Evolutionary conservation across 1,140 invertebrate genomes (phyloP).

Genomic region (Drosophila yakuba): DNA sequence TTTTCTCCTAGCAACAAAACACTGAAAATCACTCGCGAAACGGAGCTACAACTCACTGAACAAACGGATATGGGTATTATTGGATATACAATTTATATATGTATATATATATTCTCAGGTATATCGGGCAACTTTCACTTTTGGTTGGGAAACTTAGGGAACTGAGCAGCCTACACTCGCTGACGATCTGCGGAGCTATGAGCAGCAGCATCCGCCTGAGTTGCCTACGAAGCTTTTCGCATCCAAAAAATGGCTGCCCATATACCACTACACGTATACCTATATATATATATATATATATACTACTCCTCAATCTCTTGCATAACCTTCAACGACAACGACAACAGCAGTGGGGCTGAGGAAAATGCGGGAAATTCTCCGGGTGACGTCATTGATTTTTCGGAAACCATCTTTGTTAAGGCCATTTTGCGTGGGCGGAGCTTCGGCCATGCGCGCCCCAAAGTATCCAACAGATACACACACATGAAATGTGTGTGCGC

Average conservation of each 20-base stretch:
- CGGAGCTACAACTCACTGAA: conserved; percentile 36
- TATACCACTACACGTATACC: not conserved
- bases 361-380: conserved; percentile 28
- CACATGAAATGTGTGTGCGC: conserved; percentile 35
- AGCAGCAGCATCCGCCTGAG: conserved; percentile 59
- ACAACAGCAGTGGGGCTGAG: conserved; percentile 6
- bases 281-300: not conserved
- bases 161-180: conserved; percentile 83
- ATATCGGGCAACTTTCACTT: conserved; percentile 7
- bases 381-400: conserved; percentile 70
- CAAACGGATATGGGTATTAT: conserved; percentile 4
- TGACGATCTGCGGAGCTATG: conserved; percentile 84
- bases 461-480: conserved; percentile 69
- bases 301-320: conserved; percentile 40
- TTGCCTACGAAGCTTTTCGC: conserved; percentile 77
- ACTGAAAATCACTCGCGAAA: conserved; percentile 25
- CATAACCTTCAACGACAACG: conserved; percentile 70
- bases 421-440: conserved; percentile 63
- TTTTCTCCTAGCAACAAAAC: conserved; percentile 23
- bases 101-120: not conserved
- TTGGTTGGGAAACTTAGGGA: conserved; percentile 15
- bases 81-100: not conserved
- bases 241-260: conserved; percentile 60
- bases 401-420: conserved; percentile 72
- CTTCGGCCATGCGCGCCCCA: conserved; percentile 24